Percentiles rank a stretch among this genome's conserved stretches.
These are phyloP conservation scores for Parauchenoglanis ngamensis DNA, from an alignment of 2,797 vertebrate species.

Conservation along the genomic window DNA sequence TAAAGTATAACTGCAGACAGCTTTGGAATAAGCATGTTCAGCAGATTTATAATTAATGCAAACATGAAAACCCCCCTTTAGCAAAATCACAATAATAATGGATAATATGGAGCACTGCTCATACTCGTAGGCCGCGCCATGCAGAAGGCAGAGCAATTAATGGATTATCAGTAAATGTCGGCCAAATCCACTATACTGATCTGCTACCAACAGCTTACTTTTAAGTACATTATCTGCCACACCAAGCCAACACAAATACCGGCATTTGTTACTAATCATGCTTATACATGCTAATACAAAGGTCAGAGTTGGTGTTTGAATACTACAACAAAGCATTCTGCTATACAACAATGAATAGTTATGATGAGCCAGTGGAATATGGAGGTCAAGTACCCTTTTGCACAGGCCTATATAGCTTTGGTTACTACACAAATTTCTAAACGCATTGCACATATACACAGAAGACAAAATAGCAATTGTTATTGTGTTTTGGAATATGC, in stretches of 20 bases:
- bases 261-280: not conserved
- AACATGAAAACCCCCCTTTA: not conserved
- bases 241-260: not conserved
- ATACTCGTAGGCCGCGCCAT: not conserved
- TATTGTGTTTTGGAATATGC: not conserved
- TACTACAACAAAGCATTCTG: not conserved
- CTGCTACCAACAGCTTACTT: not conserved
- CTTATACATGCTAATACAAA: not conserved
- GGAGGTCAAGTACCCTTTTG: not conserved
- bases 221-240: not conserved
- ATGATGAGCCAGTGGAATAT: not conserved
- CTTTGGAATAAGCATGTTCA: not conserved
- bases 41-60: conserved; percentile 6
- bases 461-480: not conserved
- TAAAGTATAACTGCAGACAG: not conserved
- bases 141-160: not conserved
- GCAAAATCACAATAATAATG: not conserved
- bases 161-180: not conserved
- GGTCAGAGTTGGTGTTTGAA: not conserved
- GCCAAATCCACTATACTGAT: not conserved
- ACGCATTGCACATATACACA: not conserved
- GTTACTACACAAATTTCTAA: not conserved
- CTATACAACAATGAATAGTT: not conserved
- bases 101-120: not conserved
- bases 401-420: not conserved